These are phyloP conservation scores for Aphidius gifuensis DNA, from an alignment of 1,140 invertebrate genomes.

Conservation along the genomic window DNA sequence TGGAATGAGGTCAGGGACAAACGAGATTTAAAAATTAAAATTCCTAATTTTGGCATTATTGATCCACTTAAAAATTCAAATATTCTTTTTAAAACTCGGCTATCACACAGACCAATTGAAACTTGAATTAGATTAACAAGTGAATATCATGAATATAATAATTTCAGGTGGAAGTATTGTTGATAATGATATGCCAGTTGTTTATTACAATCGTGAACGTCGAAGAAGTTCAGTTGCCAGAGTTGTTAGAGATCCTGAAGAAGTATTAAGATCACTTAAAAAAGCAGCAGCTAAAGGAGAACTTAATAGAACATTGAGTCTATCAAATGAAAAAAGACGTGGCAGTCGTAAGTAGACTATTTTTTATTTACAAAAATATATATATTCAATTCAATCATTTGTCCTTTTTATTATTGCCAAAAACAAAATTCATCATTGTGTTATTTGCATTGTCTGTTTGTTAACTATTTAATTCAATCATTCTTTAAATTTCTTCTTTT, in stretches of 20 bases:
- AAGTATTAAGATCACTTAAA: conserved; percentile 71
- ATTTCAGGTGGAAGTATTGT: conserved; percentile 50
- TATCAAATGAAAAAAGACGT: conserved; percentile 59
- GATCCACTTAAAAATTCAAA: too few species aligned
- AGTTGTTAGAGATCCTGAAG: conserved; percentile 70
- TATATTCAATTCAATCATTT: too few species aligned
- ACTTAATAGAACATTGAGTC: conserved; percentile 73
- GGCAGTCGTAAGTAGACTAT: conserved; percentile 63
- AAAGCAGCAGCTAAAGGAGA: conserved; percentile 71
- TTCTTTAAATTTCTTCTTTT: conserved; percentile 4
- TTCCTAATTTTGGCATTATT: not conserved
- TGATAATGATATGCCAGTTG: conserved; percentile 55
- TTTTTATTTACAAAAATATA: not conserved
- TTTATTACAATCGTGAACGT: conserved; percentile 64
- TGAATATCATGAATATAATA: not conserved
- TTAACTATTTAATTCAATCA: not conserved
- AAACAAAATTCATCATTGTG: conserved; percentile 20
- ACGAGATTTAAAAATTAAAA: not conserved
- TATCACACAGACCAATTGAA: too few species aligned
- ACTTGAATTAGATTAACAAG: not conserved
- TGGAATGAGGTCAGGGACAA: too few species aligned
- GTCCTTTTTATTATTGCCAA: not conserved
- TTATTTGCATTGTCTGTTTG: conserved; percentile 20
- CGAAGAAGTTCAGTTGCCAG: conserved; percentile 75
- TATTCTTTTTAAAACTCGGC: too few species aligned